Base-by-base conservation (phyloP, 2,888 invertebrate species). In the Xanthorhoe designata region DNA sequence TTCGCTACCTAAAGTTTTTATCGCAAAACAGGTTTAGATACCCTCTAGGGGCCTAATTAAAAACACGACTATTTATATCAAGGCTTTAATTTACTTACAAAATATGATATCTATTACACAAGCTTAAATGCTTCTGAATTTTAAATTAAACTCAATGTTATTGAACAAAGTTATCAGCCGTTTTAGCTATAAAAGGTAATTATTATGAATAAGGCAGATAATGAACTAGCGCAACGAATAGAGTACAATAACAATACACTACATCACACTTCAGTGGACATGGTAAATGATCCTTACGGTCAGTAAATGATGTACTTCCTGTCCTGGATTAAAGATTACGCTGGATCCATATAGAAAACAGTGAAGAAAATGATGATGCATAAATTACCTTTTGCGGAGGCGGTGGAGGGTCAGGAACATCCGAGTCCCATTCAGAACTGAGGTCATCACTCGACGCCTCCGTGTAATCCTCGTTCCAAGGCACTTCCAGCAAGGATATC, bases 381-480 rank as follows among this genome's bases (percentile, higher is more conserved):
- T 58, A 64, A 65, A 59, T 78, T 86, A 89, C 89, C 87, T 89
- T 92, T 76, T 87, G 87, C 69, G 85, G 86, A 32, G 92, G 90
- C 32, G 90, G 89, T 32, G 89, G 85, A 0, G 92, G 92, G 61
- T 96, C 95, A 15, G 95, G 94, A 7, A 95, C 96, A 87, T 97
- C 97, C 1, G 97, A 97, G 83, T 98, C 98, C 98, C 98, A 98
- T 82, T 98, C 98, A 13, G 98, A 98, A 85, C 97, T 97, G 69
- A 98, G 95, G 87, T 98, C 98, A 86, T 98, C 98, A 83, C 97
- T 97, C 74, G 97, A 97, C n/a, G 97, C 97, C 80, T 98, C 97
- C 13, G 97, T 97, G 86, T 97, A 98, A 81, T 98, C 98, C 70
- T 95, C 92, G 35, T 94, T 94, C 92, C 95, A 94, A 0, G 97